These are phyloP conservation scores for Watsonalla binaria DNA, from an alignment of 2,888 invertebrate species.

Conservation along the genomic window DNA sequence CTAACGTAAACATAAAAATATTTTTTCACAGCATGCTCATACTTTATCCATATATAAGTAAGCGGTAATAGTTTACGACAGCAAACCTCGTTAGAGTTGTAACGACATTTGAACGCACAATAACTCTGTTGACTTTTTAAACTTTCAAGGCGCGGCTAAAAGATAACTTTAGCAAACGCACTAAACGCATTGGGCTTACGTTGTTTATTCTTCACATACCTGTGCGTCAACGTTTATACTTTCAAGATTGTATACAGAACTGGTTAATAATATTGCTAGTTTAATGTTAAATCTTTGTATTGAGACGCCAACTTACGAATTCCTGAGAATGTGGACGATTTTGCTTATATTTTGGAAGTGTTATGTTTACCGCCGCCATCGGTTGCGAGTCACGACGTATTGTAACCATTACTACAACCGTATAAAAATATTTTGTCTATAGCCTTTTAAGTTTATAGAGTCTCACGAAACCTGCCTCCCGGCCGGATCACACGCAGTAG, in stretches of 20 bases:
- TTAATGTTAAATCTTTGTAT: conserved; percentile 16
- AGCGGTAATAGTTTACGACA: conserved; percentile 21
- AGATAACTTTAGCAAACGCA: conserved; percentile 72
- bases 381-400: conserved; percentile 12
- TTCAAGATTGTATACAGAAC: conserved; percentile 39
- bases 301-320: conserved; percentile 18
- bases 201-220: conserved; percentile 70
- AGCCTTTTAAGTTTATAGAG: conserved; percentile 41
- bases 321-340: conserved; percentile 13
- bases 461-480: conserved; percentile 49
- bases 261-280: conserved; percentile 37
- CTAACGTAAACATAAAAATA: neutral
- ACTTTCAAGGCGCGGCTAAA: conserved; percentile 55
- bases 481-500: conserved; percentile 55
- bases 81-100: conserved; percentile 41
- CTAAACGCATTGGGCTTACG: conserved; percentile 43
- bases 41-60: neutral
- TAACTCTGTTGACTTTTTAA: conserved; percentile 63
- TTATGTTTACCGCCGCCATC: conserved; percentile 35
- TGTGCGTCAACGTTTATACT: conserved; percentile 55
- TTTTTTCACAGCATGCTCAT: neutral
- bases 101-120: conserved; percentile 56
- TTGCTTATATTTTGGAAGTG: conserved; percentile 24
- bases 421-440: conserved; percentile 39
- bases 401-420: conserved; percentile 22